These are phyloP conservation scores for Seira ritae DNA, from an alignment of 2,888 invertebrate genomes.

Conservation along the genomic window DNA sequence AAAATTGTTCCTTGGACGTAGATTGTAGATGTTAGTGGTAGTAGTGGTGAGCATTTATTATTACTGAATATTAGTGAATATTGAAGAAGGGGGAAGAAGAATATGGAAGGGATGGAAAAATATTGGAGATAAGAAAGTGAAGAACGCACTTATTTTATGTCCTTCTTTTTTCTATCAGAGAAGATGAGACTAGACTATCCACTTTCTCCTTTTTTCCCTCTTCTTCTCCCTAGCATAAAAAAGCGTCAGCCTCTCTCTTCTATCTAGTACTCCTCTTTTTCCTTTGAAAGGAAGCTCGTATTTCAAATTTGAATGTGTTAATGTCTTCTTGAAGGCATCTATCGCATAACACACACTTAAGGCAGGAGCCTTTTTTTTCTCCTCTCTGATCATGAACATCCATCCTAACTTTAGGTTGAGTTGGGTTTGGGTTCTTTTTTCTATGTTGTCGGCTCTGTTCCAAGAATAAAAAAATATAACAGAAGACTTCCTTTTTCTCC, in stretches of 20 bases:
- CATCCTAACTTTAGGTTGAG: background rate
- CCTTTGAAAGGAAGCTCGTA: conserved; percentile 52
- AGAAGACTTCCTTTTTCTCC: conserved; percentile 31
- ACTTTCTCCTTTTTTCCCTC: background rate
- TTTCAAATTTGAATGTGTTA: conserved; percentile 69
- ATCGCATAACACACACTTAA: conserved; percentile 20
- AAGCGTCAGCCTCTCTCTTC: background rate
- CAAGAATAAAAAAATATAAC: too few relatives aligned
- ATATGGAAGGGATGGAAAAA: conserved; percentile 1
- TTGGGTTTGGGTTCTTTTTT: too few relatives aligned
- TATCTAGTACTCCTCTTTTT: conserved; percentile 3
- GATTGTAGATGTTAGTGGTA: background rate
- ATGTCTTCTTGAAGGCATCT: conserved; percentile 40
- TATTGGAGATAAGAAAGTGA: conserved; percentile 11
- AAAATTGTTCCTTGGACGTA: background rate
- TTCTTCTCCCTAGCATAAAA: conserved; percentile 11
- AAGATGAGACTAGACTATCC: background rate
- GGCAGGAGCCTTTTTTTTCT: background rate
- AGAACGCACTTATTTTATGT: conserved; percentile 29
- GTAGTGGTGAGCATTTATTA: conserved; percentile 12
- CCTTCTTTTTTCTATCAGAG: conserved; percentile 25
- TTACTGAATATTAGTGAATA: conserved; percentile 19
- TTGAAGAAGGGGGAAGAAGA: conserved; percentile 9
- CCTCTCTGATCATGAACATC: background rate
- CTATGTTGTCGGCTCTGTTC: conserved; percentile 52